These are phyloP conservation scores for Campoletis raptor DNA, from an alignment of 2,888 invertebrate species.

Conservation along the genomic window DNA sequence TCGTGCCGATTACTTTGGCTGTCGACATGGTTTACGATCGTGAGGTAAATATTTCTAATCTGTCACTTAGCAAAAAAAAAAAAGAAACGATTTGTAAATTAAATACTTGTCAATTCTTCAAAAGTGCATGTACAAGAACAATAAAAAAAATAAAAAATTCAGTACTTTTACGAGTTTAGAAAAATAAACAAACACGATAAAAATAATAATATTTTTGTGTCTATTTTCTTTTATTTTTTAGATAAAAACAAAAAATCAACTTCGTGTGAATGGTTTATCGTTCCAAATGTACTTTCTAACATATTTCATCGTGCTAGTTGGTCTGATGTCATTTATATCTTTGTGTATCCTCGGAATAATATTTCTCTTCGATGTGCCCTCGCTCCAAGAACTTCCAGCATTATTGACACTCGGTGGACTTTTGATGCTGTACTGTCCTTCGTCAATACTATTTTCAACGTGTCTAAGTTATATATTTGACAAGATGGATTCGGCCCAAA, in stretches of 20 bases:
- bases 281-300: constrained; percentile 91
- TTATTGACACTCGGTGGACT: constrained; percentile 89
- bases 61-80: not conserved
- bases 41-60: constrained; percentile 87
- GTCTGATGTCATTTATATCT: constrained; percentile 89
- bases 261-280: constrained; percentile 92
- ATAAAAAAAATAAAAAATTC: not conserved
- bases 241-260: constrained; percentile 93
- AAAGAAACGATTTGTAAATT: not conserved
- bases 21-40: constrained; percentile 93
- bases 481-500: constrained; percentile 93
- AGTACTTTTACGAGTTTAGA: not conserved
- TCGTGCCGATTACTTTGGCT: constrained; percentile 91
- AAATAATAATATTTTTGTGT: not conserved
- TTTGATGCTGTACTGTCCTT: constrained; percentile 90
- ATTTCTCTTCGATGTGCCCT: constrained; percentile 89
- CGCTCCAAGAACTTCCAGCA: constrained; percentile 89
- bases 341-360: constrained; percentile 88
- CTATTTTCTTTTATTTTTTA: constrained; percentile 80
- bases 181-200: not conserved
- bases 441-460: constrained; percentile 91
- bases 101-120: not conserved
- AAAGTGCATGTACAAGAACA: too few relatives aligned
- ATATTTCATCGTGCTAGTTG: constrained; percentile 90
- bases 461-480: constrained; percentile 93